Evolutionary conservation across 2,888 invertebrate species (phyloP), one percentile per base, ranked within the genome.

Genomic region (Agapostemon virescens): DNA sequence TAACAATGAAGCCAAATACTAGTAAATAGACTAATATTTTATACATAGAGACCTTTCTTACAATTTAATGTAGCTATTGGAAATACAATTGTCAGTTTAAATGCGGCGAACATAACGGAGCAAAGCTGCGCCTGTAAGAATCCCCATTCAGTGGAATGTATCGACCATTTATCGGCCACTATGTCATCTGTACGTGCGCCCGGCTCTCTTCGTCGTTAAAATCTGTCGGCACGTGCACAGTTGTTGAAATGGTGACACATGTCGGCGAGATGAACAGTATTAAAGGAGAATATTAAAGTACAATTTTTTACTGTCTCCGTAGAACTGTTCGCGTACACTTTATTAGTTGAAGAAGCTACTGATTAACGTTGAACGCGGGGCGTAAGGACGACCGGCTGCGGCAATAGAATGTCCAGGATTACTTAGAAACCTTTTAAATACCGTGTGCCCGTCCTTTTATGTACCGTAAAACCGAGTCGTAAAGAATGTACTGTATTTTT

Each of bases 401-500:
- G 66, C 72, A 74, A 67, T 72, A 84, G 69, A 71, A 49, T 58
- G 74, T 68, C 72, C 45, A 9, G 70, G 70, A 68, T 64, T 68
- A 77, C 79, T 69, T 69, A 45, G 64, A 17, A 75, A 15, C 69
- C 69, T 74, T 74, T 84, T 79, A 83, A 83, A 73, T 76, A 74
- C 74, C 63, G 58, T 63, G 52, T 49, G 68, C 45, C 42, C 70
- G 33, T 55, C 23, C 52, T 64, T 76, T 81, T 78, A 81, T 78
- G 77, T 72, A 75, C 71, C 84, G 72, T 84, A 82, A 82, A 79
- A 26, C 33, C n/a, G 33, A 63, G 45, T 75, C 81, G 70, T 82
- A 82, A 82, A 69, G 69, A 82, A 67, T 55, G 61, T 49, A 80
- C 67, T 68, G 52, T 82, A 49, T 81, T 85, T 84, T 74, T 82